These are phyloP conservation scores for Syrmaticus mikado DNA, from an alignment of 2,113 vertebrate species.

Conservation along the genomic window DNA sequence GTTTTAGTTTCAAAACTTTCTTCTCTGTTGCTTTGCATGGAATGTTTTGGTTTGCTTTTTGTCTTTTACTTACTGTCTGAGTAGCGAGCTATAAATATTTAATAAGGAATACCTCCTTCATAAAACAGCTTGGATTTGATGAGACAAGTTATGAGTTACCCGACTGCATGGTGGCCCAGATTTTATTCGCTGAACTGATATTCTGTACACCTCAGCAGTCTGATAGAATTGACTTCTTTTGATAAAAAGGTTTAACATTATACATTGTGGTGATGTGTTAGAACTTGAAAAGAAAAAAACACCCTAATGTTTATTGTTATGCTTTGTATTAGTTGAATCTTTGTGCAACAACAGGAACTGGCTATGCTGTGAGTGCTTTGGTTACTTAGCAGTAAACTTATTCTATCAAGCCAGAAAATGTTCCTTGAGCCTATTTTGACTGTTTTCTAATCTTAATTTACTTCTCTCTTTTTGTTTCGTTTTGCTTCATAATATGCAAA, in stretches of 20 bases:
- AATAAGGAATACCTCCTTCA: not conserved
- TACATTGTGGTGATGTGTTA: not conserved
- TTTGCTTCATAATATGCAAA: not conserved
- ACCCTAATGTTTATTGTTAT: not conserved
- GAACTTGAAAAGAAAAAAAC: not conserved
- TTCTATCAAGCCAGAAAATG: not conserved
- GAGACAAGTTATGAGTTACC: not conserved
- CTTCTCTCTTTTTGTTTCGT: not conserved
- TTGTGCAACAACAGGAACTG: not conserved
- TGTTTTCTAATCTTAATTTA: constrained; percentile 8
- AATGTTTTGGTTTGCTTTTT: not conserved
- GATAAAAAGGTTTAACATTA: not conserved
- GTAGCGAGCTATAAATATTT: not conserved
- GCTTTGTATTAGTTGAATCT: not conserved
- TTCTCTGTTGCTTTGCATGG: not conserved
- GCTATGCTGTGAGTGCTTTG: not conserved
- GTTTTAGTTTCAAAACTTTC: not conserved
- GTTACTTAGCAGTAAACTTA: not conserved
- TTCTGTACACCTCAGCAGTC: not conserved
- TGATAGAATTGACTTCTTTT: not conserved
- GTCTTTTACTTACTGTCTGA: not conserved
- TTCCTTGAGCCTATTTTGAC: not conserved
- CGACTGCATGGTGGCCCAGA: not conserved
- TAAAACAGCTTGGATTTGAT: not conserved
- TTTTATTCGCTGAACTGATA: not conserved